Percentiles rank a stretch among this genome's conserved stretches.
phyloP scores from a whole-genome alignment of 2,113 vertebrate species.

The Entomyzon cyanotis region DNA sequence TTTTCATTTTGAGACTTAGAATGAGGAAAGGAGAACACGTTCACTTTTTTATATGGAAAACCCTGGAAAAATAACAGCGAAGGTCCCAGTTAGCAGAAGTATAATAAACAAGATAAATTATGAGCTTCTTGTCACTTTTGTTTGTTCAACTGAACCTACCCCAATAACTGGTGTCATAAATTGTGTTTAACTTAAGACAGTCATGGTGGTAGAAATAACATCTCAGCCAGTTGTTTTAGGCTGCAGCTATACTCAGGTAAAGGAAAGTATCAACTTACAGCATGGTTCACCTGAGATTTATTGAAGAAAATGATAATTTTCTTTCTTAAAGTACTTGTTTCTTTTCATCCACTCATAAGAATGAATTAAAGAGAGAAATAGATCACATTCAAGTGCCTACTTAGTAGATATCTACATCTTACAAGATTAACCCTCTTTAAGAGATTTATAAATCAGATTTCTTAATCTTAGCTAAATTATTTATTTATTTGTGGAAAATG shows the following conservation, averaged over 20 bases:
- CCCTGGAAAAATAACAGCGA: not conserved
- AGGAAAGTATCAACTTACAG: not conserved
- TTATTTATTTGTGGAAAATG: not conserved
- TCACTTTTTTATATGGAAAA: accelerated
- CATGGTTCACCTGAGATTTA: not conserved
- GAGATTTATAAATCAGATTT: not conserved
- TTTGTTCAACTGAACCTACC: not conserved
- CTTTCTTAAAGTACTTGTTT: not conserved
- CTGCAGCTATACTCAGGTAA: not conserved
- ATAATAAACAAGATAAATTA: not conserved
- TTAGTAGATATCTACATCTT: not conserved
- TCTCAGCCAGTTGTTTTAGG: not conserved
- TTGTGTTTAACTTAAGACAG: not conserved
- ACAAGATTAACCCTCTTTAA: not conserved
- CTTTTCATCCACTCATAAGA: not conserved
- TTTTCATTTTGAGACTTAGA: not conserved
- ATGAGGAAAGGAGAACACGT: not conserved
- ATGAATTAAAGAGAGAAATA: not conserved
- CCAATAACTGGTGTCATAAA: not conserved
- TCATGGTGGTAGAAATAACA: not conserved
- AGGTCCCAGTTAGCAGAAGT: not conserved
- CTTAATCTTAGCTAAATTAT: not conserved
- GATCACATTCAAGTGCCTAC: not conserved
- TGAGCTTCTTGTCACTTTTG: not conserved
- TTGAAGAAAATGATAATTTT: not conserved